A percentile compares a stretch with the other conserved stretches of the same genome.
These are phyloP conservation scores for Bombus soroeensis DNA, from an alignment of 1,140 invertebrate species.

Conservation along the genomic window DNA sequence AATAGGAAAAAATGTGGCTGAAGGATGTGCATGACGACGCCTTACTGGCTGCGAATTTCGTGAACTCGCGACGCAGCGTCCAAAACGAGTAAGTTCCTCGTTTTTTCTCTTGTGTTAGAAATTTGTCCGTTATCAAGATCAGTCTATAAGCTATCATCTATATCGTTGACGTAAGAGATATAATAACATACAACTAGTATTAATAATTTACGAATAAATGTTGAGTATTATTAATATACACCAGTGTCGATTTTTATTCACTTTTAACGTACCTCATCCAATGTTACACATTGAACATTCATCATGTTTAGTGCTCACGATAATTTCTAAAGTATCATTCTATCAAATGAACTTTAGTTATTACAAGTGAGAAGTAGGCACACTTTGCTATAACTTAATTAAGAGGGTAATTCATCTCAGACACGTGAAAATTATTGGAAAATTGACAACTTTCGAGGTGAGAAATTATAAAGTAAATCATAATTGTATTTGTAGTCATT, in stretches of 20 bases:
- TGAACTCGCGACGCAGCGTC: conserved; percentile 57
- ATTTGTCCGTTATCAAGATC: not conserved
- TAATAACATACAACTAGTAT: not conserved
- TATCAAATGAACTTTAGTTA: not conserved
- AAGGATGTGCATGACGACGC: conserved; percentile 60
- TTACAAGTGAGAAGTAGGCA: too few species aligned
- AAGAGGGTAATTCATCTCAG: too few species aligned
- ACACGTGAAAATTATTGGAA: too few species aligned
- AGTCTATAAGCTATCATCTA: not conserved
- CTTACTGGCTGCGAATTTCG: conserved; percentile 56
- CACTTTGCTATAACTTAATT: too few species aligned
- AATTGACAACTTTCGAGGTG: too few species aligned
- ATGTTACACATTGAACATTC: not conserved
- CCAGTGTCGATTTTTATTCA: not conserved
- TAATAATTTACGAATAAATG: not conserved
- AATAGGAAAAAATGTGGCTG: conserved; percentile 67
- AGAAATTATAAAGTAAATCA: too few species aligned
- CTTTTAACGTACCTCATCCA: not conserved
- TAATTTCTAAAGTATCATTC: not conserved
- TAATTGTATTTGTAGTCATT: too few species aligned
- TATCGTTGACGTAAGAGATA: not conserved
- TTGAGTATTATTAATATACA: not conserved
- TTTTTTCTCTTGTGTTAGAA: conserved; percentile 28
- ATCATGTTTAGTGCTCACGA: not conserved
- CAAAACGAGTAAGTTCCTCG: conserved; percentile 69